These are phyloP conservation scores for Drosophila nannoptera DNA, from an alignment of 1,140 invertebrate genomes.

Conservation along the genomic window DNA sequence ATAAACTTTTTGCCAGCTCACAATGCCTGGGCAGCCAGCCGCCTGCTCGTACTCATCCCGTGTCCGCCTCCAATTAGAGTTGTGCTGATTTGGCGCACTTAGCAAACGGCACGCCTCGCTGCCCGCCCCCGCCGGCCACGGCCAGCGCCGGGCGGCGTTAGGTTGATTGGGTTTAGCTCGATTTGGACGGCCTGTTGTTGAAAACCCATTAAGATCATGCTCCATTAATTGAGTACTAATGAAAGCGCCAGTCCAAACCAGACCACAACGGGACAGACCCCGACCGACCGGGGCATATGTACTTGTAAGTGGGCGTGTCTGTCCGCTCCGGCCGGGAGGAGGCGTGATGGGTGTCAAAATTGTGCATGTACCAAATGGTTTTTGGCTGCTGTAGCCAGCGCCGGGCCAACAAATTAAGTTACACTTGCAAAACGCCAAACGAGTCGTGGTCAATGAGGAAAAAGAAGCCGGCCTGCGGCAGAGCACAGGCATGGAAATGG, in stretches of 20 bases:
- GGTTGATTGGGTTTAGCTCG: constrained; percentile 39
- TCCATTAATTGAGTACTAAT: constrained; percentile 77
- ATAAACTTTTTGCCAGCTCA: constrained; percentile 34
- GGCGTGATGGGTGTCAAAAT: constrained; percentile 61
- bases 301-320: constrained; percentile 58
- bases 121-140: neutral
- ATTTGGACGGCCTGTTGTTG: constrained; percentile 52
- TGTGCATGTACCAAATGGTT: constrained; percentile 70
- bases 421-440: constrained; percentile 69
- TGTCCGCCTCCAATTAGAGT: constrained; percentile 70
- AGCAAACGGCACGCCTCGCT: constrained; percentile 57
- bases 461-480: constrained; percentile 4
- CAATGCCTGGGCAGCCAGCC: constrained; percentile 1
- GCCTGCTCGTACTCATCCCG: constrained; percentile 12
- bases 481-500: constrained; percentile 12
- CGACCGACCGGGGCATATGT: constrained; percentile 35
- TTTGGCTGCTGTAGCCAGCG: constrained; percentile 36
- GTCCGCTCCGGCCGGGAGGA: neutral
- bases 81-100: constrained; percentile 76
- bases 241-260: constrained; percentile 49
- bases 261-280: constrained; percentile 25
- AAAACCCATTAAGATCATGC: constrained; percentile 76
- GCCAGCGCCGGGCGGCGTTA: neutral
- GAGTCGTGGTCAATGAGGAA: constrained; percentile 34
- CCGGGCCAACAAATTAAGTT: constrained; percentile 62